Conservation (phyloP, 2,797 vertebrate species). For the Fistularia commersonii region DNA sequence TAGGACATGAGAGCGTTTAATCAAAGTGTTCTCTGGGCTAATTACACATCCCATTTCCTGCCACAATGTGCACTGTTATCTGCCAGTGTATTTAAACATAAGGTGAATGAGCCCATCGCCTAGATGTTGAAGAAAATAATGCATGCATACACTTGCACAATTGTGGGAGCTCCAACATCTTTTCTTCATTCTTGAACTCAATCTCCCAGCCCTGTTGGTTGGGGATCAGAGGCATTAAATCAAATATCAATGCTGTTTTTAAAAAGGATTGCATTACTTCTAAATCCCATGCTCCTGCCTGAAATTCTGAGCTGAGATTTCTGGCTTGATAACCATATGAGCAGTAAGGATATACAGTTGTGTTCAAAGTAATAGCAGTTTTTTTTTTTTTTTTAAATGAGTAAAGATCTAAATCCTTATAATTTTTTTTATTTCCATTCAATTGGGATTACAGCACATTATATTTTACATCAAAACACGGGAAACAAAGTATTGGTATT, state of each 20-base stretch:
- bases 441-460: too few relatives aligned
- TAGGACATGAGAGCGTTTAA: constrained; percentile 75
- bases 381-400: too few relatives aligned
- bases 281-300: neutral
- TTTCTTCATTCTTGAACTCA: neutral
- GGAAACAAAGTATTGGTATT: too few relatives aligned
- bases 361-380: neutral
- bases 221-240: neutral
- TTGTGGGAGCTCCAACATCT: neutral
- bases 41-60: constrained; percentile 73
- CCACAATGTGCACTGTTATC: constrained; percentile 59
- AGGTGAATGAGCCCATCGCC: constrained; percentile 28
- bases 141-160: too few relatives aligned
- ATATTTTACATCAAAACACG: too few relatives aligned
- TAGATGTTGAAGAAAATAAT: neutral
- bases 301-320: neutral
- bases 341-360: neutral
- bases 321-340: neutral
- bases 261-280: neutral
- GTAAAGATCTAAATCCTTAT: too few relatives aligned
- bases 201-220: neutral
- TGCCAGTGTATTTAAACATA: constrained; percentile 46
- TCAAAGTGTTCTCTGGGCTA: constrained; percentile 70
- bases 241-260: neutral
- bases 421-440: too few relatives aligned